Evolutionary conservation across 2,888 invertebrate species (phyloP).

Genomic region (Peribatodes rhomboidaria): DNA sequence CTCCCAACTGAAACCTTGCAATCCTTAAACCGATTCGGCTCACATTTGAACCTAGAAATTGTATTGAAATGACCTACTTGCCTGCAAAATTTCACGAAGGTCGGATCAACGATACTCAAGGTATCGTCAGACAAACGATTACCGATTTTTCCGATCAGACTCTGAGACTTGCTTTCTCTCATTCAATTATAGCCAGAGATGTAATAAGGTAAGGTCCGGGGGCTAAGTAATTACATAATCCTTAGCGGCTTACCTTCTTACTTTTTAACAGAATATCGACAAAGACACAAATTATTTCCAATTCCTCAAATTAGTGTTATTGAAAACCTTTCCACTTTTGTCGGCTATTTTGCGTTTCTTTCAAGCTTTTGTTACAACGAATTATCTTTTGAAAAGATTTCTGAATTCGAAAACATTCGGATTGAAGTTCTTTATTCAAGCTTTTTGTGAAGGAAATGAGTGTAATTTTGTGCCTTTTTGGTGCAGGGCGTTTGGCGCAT

Average conservation of each 20-base stretch:
- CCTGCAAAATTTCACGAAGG: too few relatives aligned
- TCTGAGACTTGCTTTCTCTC: too few relatives aligned
- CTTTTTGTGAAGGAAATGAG: background rate
- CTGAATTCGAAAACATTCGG: constrained; percentile 19
- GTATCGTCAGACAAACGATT: too few relatives aligned
- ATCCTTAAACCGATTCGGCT: too few relatives aligned
- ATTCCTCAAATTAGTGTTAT: too few relatives aligned
- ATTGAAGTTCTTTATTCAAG: constrained; percentile 18
- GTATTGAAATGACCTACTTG: too few relatives aligned
- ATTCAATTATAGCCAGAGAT: background rate
- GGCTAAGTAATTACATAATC: constrained; percentile 24
- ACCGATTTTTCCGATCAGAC: too few relatives aligned
- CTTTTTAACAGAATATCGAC: constrained; percentile 6
- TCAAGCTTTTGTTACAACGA: constrained; percentile 1
- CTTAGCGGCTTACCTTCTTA: constrained; percentile 27
- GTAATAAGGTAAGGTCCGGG: constrained; percentile 29
- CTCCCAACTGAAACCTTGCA: too few relatives aligned
- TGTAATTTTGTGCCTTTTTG: constrained; percentile 10
- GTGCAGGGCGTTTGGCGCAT: constrained; percentile 2
- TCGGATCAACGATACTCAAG: too few relatives aligned
- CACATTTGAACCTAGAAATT: too few relatives aligned
- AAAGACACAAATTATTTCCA: constrained; percentile 16
- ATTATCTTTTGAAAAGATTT: constrained; percentile 27
- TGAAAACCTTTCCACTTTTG: constrained; percentile 21
- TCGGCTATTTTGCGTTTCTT: constrained; percentile 18